Evolutionary conservation across 2,797 vertebrate species (phyloP).

Genomic region (Knipowitschia caucasica): DNA sequence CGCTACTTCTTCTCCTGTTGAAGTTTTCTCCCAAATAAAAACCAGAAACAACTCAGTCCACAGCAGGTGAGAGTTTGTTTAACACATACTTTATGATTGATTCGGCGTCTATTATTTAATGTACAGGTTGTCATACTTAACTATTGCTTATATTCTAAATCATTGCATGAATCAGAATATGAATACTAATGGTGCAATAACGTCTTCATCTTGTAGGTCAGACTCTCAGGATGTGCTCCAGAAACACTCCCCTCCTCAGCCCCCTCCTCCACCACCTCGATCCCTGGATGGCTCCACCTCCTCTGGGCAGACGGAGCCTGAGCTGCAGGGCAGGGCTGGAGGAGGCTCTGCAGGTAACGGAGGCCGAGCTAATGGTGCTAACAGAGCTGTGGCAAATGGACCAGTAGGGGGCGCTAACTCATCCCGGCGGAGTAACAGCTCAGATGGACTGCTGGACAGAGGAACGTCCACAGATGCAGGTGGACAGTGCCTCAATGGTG

Average conservation of each 20-base stretch:
- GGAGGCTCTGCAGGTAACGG: constrained; percentile 8
- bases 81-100: neutral
- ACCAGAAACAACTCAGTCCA: constrained; percentile 75
- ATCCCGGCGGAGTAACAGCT: constrained; percentile 80
- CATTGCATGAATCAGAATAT: neutral
- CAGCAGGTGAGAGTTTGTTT: constrained; percentile 36
- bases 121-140: neutral
- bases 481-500: constrained; percentile 28
- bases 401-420: constrained; percentile 17
- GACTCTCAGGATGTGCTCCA: constrained; percentile 28
- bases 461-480: constrained; percentile 37
- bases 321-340: neutral
- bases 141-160: too few relatives aligned
- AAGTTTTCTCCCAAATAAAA: constrained; percentile 79
- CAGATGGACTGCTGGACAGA: constrained; percentile 76
- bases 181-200: neutral
- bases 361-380: neutral
- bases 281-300: constrained; percentile 57
- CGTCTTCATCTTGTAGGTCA: constrained; percentile 25
- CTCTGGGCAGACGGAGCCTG: constrained; percentile 30
- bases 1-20: constrained; percentile 62
- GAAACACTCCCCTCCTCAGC: constrained; percentile 19
- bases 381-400: constrained; percentile 21
- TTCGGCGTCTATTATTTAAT: too few relatives aligned
- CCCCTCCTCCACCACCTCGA: constrained; percentile 13